These are phyloP conservation scores for Actinostola sp. DNA, from an alignment of 92 coral and sea anemone species.

Conservation along the genomic window DNA sequence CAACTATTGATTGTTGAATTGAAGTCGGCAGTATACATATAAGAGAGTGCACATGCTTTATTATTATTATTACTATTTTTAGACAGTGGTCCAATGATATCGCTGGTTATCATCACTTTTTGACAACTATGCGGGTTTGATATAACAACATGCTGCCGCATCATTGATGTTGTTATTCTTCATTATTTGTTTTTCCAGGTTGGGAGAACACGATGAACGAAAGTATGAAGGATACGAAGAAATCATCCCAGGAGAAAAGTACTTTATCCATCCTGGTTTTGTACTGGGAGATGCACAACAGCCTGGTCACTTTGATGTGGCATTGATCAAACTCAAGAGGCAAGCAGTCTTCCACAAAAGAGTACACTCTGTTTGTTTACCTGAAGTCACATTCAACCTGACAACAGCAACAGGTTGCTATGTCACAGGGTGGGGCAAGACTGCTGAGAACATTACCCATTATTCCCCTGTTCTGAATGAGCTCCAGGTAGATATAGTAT, in stretches of 20 bases:
- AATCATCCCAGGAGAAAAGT: constrained; percentile 59
- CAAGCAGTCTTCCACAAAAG: constrained; percentile 81
- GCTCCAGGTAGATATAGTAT: constrained; percentile 72
- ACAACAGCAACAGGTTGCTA: constrained; percentile 72
- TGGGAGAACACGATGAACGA: constrained; percentile 86
- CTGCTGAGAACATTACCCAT: constrained; percentile 29
- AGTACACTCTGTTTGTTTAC: constrained; percentile 81
- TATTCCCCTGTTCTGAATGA: constrained; percentile 85
- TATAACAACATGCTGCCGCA: too few species aligned
- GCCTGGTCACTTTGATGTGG: constrained; percentile 90
- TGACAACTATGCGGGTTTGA: too few species aligned
- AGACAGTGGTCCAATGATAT: too few species aligned
- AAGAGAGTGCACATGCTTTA: too few species aligned
- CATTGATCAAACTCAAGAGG: constrained; percentile 83
- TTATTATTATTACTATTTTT: too few species aligned
- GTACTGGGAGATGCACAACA: constrained; percentile 24
- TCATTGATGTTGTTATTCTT: too few species aligned
- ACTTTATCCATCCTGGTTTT: constrained; percentile 76
- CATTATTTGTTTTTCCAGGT: constrained; percentile 13
- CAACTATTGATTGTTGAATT: too few species aligned
- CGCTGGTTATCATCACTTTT: too few species aligned
- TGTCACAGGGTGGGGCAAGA: constrained; percentile 92
- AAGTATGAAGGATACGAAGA: constrained; percentile 78
- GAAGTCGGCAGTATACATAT: too few species aligned
- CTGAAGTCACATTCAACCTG: constrained; percentile 58